Base-by-base conservation (phyloP, 2,888 invertebrate species). In the Andrena bicolor region DNA sequence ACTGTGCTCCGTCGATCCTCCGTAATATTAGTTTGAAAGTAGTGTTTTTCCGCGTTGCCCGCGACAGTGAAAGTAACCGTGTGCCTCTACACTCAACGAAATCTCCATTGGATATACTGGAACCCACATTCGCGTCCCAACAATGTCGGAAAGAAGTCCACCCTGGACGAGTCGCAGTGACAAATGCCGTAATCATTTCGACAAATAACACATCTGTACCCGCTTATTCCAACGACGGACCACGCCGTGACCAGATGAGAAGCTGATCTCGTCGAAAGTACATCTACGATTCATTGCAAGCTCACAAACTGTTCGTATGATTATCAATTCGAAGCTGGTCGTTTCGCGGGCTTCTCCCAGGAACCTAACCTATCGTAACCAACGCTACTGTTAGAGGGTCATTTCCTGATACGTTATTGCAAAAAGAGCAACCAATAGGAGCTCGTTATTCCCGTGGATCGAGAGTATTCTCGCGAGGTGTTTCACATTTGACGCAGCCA, bases 1-100 rank as follows among this genome's bases (percentile, higher is more conserved):
- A 73, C 70, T 70, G 23, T 75, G 79, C 69, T 3, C 48, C 68
- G n/a, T 51, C 28, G 71, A 48, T 28, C 70, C 48, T 80, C 8
- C 58, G 13, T 16, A n/a, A 6, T 13, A n/a, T 23, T 8, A 48
- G 10, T 30, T 60, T 2, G n/a, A 7, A 63, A 51, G 7, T 61
- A n/a, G 35, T 51, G 16, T 72, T 16, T 7, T 68, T 66, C 53
- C 65, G 61, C 28, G 20, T 20, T 70, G 28, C 16, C 41, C 51
- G 20, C 20, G 65, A 41, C 13, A 48, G 58, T 70, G 58, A 60
- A 63, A 49, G 64, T 35, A 16, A 60, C 32, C 20, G 10, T 48
- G 64, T 28, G 28, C 61, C n/a, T 41, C 35, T 16, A 13, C 13
- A 4, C 4, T 28, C 30, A 13, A 13, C n/a, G 8, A 23, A 2